phyloP scores from a whole-genome alignment of 2,113 vertebrate genomes.

The Stictonetta naevosa region DNA sequence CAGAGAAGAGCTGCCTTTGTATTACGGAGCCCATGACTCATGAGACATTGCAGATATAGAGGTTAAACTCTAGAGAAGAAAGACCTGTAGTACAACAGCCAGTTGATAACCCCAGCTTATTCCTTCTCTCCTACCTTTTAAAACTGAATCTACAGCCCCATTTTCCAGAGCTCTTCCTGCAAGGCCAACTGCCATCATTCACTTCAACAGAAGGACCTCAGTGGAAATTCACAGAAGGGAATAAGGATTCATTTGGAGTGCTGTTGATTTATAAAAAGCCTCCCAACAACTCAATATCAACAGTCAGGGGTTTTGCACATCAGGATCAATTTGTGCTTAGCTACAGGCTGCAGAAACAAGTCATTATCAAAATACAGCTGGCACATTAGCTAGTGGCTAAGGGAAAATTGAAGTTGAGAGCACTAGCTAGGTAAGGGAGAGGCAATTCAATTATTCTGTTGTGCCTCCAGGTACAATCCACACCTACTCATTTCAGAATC shows the following conservation, averaged over 20 bases:
- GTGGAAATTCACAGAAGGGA: background rate
- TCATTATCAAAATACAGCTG: background rate
- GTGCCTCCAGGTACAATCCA: background rate
- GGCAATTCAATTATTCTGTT: background rate
- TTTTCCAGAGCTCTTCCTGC: background rate
- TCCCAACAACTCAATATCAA: background rate
- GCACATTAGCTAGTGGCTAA: background rate
- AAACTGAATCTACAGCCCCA: background rate
- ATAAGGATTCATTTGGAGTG: background rate
- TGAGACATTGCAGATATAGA: background rate
- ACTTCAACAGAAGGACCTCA: background rate
- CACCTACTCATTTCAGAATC: background rate
- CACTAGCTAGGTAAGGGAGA: background rate
- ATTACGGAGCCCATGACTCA: background rate
- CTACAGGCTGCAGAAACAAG: background rate
- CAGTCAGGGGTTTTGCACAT: background rate
- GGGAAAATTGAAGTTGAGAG: background rate
- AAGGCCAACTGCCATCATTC: background rate
- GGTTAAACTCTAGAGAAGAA: background rate
- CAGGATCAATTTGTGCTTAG: background rate
- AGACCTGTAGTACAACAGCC: background rate
- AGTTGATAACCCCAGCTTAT: background rate
- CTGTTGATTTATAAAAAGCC: background rate
- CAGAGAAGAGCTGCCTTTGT: background rate
- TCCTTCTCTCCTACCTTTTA: background rate